These are phyloP conservation scores for Mola mola DNA, from an alignment of 2,113 vertebrate species.

Conservation along the genomic window DNA sequence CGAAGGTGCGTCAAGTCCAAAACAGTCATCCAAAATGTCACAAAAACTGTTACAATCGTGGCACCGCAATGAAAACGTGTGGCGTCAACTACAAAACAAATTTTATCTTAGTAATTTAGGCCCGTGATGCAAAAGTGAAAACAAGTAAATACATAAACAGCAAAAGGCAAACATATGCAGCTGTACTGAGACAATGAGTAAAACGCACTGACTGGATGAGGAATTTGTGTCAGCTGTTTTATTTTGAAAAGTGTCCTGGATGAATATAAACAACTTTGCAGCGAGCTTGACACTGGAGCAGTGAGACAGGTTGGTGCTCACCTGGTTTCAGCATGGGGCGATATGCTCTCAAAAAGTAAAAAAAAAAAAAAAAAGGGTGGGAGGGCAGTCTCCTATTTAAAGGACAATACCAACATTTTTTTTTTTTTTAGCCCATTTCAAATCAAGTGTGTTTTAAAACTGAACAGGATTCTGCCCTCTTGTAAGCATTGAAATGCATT, in stretches of 20 bases:
- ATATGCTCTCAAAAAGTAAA: slow-evolving; percentile 5
- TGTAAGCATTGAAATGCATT: not conserved
- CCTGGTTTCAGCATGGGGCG: slow-evolving; percentile 24
- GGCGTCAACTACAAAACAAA: not conserved
- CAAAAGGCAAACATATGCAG: not conserved
- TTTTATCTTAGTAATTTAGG: fast-evolving
- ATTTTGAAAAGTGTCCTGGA: slow-evolving; percentile 27
- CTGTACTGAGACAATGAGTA: not conserved
- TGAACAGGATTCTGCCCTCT: too few relatives aligned
- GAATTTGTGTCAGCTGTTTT: not conserved
- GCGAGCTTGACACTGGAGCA: slow-evolving; percentile 6
- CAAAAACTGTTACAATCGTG: not conserved
- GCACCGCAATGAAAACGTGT: slow-evolving; percentile 28
- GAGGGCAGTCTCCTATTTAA: not conserved
- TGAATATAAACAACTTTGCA: not conserved
- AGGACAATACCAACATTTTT: not conserved
- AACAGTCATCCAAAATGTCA: not conserved
- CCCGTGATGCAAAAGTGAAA: not conserved
- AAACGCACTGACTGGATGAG: not conserved
- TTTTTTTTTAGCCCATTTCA: not conserved
- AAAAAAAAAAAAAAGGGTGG: too few relatives aligned
- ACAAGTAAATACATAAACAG: fast-evolving
- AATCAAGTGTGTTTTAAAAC: not conserved
- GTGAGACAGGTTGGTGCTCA: slow-evolving; percentile 26
- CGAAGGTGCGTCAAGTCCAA: slow-evolving; percentile 41